Conservation (phyloP, 2,797 vertebrate genomes). For the Danio choprae region DNA sequence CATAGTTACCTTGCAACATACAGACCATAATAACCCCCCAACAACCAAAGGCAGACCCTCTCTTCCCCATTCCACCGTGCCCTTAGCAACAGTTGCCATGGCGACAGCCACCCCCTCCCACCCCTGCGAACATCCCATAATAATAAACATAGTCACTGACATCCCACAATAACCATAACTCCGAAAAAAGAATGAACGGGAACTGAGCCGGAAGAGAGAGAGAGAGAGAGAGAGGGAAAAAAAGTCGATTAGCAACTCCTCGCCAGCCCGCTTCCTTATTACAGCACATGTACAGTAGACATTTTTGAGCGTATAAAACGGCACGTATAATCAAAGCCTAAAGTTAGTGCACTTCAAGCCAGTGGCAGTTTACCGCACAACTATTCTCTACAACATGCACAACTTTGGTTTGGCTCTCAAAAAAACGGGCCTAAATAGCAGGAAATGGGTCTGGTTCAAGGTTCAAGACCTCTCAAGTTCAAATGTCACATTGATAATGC, state of each 20-base stretch:
- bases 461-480: constrained; percentile 56
- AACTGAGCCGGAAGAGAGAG: constrained; percentile 53
- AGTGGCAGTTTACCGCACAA: constrained; percentile 9
- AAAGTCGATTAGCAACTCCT: constrained; percentile 79
- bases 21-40: constrained; percentile 88
- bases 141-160: constrained; percentile 83
- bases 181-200: constrained; percentile 74
- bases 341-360: not conserved
- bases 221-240: constrained; percentile 53
- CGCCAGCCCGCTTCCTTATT: constrained; percentile 78
- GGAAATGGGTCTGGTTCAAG: not conserved
- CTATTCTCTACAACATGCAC: no score
- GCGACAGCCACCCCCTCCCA: constrained; percentile 75
- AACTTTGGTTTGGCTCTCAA: not conserved
- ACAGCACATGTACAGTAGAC: constrained; percentile 59
- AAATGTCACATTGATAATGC: constrained; percentile 29
- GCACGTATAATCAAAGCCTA: constrained; percentile 15
- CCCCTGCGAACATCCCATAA: constrained; percentile 81
- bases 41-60: constrained; percentile 68
- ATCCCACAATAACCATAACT: constrained; percentile 89
- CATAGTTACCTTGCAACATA: constrained; percentile 91
- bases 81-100: constrained; percentile 82
- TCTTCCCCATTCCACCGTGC: constrained; percentile 83
- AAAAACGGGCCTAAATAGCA: not conserved
- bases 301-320: not conserved